phyloP scores from a whole-genome alignment of 2,113 vertebrate species.

The Gasterosteus aculeatus region DNA sequence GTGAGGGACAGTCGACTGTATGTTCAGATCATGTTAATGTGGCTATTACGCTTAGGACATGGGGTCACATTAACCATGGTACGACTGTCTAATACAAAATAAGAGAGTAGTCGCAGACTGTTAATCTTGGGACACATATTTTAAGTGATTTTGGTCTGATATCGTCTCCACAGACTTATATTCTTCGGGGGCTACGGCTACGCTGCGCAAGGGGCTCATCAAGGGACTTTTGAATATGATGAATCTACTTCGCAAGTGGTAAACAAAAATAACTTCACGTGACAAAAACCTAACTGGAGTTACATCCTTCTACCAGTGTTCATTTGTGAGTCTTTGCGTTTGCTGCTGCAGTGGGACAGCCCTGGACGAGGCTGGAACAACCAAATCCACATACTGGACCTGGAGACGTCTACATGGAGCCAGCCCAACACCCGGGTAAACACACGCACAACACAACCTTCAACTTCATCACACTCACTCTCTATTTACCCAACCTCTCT shows the following conservation, averaged over 20 bases:
- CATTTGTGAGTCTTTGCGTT: neutral
- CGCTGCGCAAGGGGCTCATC: constrained; percentile 85
- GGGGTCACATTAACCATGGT: neutral
- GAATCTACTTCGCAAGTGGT: constrained; percentile 92
- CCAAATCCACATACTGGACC: constrained; percentile 92
- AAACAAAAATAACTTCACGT: neutral
- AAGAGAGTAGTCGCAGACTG: no score
- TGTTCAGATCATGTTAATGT: neutral
- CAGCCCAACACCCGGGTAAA: constrained; percentile 90
- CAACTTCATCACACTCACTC: neutral
- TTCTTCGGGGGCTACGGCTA: constrained; percentile 98
- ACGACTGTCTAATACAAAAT: neutral
- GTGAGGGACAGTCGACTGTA: constrained; percentile 74
- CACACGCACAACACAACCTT: neutral
- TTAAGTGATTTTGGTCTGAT: constrained; percentile 7
- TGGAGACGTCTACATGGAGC: constrained; percentile 91
- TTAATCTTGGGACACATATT: neutral
- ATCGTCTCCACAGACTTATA: constrained; percentile 83
- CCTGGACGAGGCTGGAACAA: constrained; percentile 95
- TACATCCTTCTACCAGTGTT: neutral
- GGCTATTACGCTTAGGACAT: neutral
- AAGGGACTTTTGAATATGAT: constrained; percentile 93
- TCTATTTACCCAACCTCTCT: neutral
- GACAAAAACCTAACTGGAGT: neutral
- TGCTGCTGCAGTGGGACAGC: constrained; percentile 74